These are phyloP conservation scores for Cataglyphis hispanica DNA, from an alignment of 1,140 invertebrate species.

Conservation along the genomic window DNA sequence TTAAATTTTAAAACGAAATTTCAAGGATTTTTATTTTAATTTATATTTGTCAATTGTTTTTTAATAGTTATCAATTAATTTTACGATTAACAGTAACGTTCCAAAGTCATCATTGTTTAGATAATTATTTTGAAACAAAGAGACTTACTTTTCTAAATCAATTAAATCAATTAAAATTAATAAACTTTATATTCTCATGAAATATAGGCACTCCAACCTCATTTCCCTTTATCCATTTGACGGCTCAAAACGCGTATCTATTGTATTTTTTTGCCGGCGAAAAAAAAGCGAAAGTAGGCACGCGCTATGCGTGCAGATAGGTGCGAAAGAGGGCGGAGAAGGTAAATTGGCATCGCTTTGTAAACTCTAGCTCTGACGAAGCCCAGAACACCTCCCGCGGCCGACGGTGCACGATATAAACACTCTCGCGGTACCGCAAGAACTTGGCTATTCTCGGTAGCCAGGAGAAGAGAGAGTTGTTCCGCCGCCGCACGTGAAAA, in stretches of 20 bases:
- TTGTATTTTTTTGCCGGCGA: neutral
- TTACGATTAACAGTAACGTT: too few species aligned
- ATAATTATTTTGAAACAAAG: too few species aligned
- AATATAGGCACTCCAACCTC: too few species aligned
- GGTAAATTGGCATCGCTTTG: slow-evolving; percentile 46
- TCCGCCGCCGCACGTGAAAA: slow-evolving; percentile 31
- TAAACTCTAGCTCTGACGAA: slow-evolving; percentile 74
- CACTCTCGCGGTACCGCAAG: slow-evolving; percentile 38
- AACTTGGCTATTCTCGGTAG: slow-evolving; percentile 55
- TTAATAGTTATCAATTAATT: too few species aligned
- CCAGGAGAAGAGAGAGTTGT: neutral
- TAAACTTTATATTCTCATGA: too few species aligned
- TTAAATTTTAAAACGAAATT: neutral
- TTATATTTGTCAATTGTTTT: neutral
- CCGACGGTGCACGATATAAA: slow-evolving; percentile 37
- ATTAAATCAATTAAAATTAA: too few species aligned
- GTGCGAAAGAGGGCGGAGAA: slow-evolving; percentile 46
- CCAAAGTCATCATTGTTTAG: too few species aligned
- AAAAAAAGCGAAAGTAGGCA: slow-evolving; percentile 5
- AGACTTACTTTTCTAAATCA: too few species aligned
- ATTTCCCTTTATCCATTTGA: neutral
- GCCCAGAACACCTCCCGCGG: slow-evolving; percentile 70
- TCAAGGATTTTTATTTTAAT: neutral
- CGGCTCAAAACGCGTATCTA: neutral
- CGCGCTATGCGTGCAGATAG: slow-evolving; percentile 30